phyloP scores from a whole-genome alignment of 1,140 invertebrate species.

The Drosophila miranda region DNA sequence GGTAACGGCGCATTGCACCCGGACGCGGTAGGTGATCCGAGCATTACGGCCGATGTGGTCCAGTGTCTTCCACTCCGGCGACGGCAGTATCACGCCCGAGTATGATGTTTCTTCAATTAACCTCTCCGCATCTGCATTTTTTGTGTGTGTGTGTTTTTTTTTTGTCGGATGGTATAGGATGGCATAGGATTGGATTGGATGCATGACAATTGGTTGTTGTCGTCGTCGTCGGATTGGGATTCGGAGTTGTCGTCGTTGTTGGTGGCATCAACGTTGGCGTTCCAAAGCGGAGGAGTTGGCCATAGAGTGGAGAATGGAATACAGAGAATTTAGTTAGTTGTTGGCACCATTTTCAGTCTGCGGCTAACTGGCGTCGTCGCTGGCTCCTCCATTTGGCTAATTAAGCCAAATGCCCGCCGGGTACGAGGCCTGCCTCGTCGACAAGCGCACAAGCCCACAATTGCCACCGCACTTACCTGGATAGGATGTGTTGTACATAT shows the following conservation, averaged over 20 bases:
- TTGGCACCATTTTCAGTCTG: constrained; percentile 63
- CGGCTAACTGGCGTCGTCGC: constrained; percentile 7
- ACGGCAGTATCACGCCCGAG: constrained; percentile 94
- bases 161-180: constrained; percentile 7
- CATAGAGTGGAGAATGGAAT: constrained; percentile 17
- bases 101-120: constrained; percentile 94
- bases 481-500: constrained; percentile 88
- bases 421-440: constrained; percentile 44
- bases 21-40: constrained; percentile 92
- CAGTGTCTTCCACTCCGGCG: constrained; percentile 94
- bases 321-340: constrained; percentile 64
- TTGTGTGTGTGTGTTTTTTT: constrained; percentile 24
- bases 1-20: constrained; percentile 94
- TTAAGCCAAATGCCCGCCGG: constrained; percentile 68
- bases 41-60: constrained; percentile 90
- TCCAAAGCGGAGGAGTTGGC: constrained; percentile 45
- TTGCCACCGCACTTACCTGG: constrained; percentile 85
- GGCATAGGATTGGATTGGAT: constrained; percentile 5
- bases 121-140: constrained; percentile 84
- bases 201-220: constrained; percentile 61
- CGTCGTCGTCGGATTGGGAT: constrained; percentile 8
- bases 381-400: constrained; percentile 47
- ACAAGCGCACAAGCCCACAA: constrained; percentile 46
- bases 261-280: constrained; percentile 79
- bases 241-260: constrained; percentile 36